A percentile compares a stretch with the other conserved stretches of the same genome.
Conservation (phyloP, 2,888 invertebrate genomes). For the Horisme vitalbata region DNA sequence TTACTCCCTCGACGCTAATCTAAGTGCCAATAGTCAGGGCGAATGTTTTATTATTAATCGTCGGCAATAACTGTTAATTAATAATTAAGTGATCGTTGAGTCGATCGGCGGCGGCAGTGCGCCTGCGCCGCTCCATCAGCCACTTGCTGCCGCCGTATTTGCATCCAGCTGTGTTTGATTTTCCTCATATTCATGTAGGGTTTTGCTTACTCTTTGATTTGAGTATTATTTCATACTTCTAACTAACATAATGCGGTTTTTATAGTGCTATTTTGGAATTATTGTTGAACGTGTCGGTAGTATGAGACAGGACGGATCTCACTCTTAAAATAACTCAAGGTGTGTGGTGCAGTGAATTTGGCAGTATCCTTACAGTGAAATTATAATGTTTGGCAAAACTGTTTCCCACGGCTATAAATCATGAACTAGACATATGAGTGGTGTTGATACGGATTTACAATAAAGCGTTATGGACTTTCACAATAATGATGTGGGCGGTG, state of each 20-base stretch:
- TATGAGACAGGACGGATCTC: neutral
- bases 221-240: neutral
- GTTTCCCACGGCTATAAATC: constrained; percentile 80
- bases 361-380: neutral
- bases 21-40: constrained; percentile 82
- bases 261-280: too few relatives aligned
- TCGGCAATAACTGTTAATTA: constrained; percentile 75
- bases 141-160: constrained; percentile 24
- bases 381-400: constrained; percentile 12
- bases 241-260: too few relatives aligned
- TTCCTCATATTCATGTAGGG: too few relatives aligned
- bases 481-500: constrained; percentile 80
- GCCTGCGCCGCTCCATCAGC: constrained; percentile 41
- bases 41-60: constrained; percentile 81
- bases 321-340: neutral
- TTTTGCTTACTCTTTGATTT: too few relatives aligned
- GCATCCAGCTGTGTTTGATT: constrained; percentile 8
- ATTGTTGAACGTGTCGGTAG: too few relatives aligned
- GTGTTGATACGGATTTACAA: constrained; percentile 78
- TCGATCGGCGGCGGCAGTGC: constrained; percentile 62
- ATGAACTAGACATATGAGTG: constrained; percentile 68
- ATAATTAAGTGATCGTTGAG: constrained; percentile 72
- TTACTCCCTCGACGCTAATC: constrained; percentile 82
- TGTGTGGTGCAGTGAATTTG: constrained; percentile 2
- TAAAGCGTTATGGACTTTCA: constrained; percentile 71